phyloP scores from a whole-genome alignment of 2,113 vertebrate species.

The Coracopsis vasa region DNA sequence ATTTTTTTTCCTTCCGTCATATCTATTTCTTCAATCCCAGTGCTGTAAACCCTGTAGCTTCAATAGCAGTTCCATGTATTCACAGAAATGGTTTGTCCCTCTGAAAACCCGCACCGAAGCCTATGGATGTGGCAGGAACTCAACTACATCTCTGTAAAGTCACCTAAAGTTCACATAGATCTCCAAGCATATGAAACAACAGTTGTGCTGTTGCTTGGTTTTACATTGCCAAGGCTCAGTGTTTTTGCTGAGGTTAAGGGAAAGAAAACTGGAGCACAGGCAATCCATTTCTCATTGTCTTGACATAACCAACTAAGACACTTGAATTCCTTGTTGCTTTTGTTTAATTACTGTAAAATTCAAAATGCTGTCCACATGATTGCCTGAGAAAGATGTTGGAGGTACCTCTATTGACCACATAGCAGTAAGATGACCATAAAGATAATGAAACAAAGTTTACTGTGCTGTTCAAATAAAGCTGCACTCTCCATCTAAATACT shows the following conservation, averaged over 20 bases:
- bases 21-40: not conserved
- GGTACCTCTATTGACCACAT: not conserved
- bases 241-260: constrained; percentile 20
- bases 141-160: not conserved
- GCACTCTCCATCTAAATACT: not conserved
- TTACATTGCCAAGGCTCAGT: not conserved
- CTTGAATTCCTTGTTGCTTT: constrained; percentile 70
- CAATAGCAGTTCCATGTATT: accelerated
- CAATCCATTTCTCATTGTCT: constrained; percentile 67
- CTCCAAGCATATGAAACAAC: not conserved
- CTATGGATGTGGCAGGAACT: accelerated
- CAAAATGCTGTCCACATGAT: constrained; percentile 73
- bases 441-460: constrained; percentile 12
- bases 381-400: constrained; percentile 59
- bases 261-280: not conserved
- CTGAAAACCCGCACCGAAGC: not conserved
- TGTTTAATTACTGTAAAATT: constrained; percentile 66
- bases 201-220: not conserved
- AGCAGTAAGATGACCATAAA: not conserved
- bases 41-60: not conserved
- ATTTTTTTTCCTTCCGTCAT: not conserved
- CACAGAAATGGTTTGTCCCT: not conserved
- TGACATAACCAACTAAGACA: constrained; percentile 69
- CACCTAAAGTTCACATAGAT: not conserved
- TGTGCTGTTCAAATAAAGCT: not conserved